Evolutionary conservation across 2,888 invertebrate genomes (phyloP).

Genomic region (Chrysomela aeneicollis): DNA sequence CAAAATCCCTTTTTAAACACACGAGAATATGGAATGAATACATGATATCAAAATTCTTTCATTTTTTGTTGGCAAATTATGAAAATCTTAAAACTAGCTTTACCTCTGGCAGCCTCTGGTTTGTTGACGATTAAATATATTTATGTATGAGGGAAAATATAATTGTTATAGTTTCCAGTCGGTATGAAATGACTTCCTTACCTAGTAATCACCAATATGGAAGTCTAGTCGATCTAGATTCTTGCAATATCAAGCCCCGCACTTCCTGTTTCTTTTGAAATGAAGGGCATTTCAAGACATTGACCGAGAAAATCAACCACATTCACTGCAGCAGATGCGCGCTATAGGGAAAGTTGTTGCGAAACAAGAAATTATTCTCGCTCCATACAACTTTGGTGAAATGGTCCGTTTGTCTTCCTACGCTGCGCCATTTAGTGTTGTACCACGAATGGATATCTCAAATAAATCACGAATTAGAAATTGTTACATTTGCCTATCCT

Average conservation of each 20-base stretch:
- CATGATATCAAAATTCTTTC: too few species aligned
- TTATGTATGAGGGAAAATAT: too few species aligned
- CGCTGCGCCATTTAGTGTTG: not conserved
- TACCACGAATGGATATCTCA: not conserved
- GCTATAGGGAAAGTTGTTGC: constrained; percentile 15
- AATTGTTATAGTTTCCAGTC: too few species aligned
- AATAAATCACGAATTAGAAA: not conserved
- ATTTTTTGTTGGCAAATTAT: too few species aligned
- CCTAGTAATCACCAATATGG: too few species aligned
- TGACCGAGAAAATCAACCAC: constrained; percentile 12
- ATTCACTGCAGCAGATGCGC: constrained; percentile 15
- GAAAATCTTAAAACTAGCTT: too few species aligned
- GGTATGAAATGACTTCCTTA: too few species aligned
- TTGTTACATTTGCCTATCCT: not conserved
- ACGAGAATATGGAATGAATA: too few species aligned
- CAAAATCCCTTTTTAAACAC: too few species aligned
- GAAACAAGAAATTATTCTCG: constrained; percentile 11
- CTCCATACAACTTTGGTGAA: not conserved
- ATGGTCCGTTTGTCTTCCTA: not conserved
- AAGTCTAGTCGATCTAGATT: too few species aligned
- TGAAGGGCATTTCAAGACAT: constrained; percentile 7
- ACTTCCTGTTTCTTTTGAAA: not conserved
- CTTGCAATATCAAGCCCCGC: not conserved
- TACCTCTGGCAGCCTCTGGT: too few species aligned
- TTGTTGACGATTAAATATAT: too few species aligned